Evolutionary conservation across 2,888 invertebrate species (phyloP), one percentile per base, ranked within the genome.

Genomic region (Torymus texanus): DNA sequence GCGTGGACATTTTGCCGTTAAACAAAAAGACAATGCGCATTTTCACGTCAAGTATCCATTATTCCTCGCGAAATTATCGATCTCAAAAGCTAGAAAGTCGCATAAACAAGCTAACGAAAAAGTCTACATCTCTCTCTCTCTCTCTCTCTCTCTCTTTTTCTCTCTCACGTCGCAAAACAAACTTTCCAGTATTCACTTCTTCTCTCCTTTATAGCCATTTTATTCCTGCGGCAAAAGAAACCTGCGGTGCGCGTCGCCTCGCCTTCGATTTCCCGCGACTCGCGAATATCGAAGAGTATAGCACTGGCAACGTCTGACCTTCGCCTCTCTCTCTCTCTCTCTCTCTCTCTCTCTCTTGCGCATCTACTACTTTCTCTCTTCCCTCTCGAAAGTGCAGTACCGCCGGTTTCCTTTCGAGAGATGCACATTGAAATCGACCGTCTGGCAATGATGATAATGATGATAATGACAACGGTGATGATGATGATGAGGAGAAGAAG

Each of bases 291-390:
- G 65, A 56, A 63, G 53, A 58, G 14, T 21, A 21, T 21, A 21
- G 21, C 21, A 2, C 21, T 11, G n/a, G 53, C 24, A 10, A 56
- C 10, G 2, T 21, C 62, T 74, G 75, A 75, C 68, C 79, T 70
- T 74, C 62, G 62, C 41, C 41, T 41, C 41, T 41, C 41, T 41
- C 41, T 41, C 41, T 41, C 41, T 41, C 4, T 41, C 41, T 41
- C 41, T 41, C 4, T 29, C 3, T 29, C 29, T 29, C 29, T 29
- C 29, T 29, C 10, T 41, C 41, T 41, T 41, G 41, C 41, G 41
- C 41, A 66, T 55, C n/a, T 58, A 58, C 11, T 55, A 71, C 75
- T 79, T 79, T 75, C 71, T 63, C 76, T 8, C 41, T 41, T 41
- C 5, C 10, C 41, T 41, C 41, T 41, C 41, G 41, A 41, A 41